Conservation (phyloP, 2,888 invertebrate genomes). For the Drosophila tripunctata region DNA sequence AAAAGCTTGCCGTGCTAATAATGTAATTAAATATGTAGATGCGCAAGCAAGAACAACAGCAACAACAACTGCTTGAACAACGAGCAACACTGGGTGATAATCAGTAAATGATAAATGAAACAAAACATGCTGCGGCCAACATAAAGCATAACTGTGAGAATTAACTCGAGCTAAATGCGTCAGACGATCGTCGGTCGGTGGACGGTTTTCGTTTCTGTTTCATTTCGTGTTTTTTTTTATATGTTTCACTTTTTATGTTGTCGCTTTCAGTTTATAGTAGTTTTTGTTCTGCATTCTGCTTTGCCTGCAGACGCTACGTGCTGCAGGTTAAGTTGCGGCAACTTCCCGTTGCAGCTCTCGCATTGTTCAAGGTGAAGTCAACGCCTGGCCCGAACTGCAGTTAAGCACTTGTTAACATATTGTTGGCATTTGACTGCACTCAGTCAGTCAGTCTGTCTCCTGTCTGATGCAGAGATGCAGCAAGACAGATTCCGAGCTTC, state of each 20-base stretch:
- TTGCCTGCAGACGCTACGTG: constrained; percentile 26
- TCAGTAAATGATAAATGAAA: constrained; percentile 78
- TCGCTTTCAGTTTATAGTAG: neutral
- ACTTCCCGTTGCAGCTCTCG: constrained; percentile 32
- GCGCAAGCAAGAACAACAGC: constrained; percentile 18
- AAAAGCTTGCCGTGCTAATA: constrained; percentile 75
- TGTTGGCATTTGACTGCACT: constrained; percentile 70
- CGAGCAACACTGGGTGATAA: constrained; percentile 64
- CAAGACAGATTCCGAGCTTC: constrained; percentile 4
- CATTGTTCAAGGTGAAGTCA: constrained; percentile 66
- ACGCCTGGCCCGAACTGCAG: constrained; percentile 64
- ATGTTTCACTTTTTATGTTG: neutral
- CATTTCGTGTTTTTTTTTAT: neutral
- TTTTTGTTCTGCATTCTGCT: neutral
- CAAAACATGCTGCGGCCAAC: constrained; percentile 58
- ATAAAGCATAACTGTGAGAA: constrained; percentile 61
- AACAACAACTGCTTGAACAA: constrained; percentile 16
- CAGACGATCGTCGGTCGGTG: too few species aligned
- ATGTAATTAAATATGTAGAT: constrained; percentile 80
- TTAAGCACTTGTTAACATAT: constrained; percentile 81
- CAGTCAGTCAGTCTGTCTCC: too few species aligned
- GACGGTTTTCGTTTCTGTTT: too few species aligned
- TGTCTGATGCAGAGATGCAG: constrained; percentile 14
- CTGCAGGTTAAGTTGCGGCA: constrained; percentile 23
- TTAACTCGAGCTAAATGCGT: constrained; percentile 69